phyloP scores from a whole-genome alignment of 2,888 invertebrate species.

The Lobophora halterata region DNA sequence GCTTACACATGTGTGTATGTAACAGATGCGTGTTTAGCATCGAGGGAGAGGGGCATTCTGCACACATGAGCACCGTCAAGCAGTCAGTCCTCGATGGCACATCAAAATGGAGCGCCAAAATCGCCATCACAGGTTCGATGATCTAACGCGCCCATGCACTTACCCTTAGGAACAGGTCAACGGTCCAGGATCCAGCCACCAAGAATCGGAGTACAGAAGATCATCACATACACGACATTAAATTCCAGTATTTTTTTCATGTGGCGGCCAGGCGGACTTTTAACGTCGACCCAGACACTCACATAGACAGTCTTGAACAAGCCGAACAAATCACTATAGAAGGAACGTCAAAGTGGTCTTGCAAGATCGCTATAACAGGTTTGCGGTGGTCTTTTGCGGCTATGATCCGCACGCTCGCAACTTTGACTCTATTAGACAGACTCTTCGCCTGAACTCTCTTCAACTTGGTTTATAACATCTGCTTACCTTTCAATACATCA shows the following conservation, averaged over 20 bases:
- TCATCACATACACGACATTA: constrained; percentile 63
- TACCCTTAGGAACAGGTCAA: constrained; percentile 35
- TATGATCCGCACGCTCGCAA: constrained; percentile 77
- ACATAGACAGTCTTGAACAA: constrained; percentile 98
- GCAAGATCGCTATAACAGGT: constrained; percentile 99
- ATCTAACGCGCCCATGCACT: constrained; percentile 46
- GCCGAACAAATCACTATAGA: constrained; percentile 98
- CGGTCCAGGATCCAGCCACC: constrained; percentile 29
- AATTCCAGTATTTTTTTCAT: constrained; percentile 76
- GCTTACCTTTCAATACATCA: constrained; percentile 39
- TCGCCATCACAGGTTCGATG: constrained; percentile 99
- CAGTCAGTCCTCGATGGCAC: constrained; percentile 99
- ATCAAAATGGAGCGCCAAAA: constrained; percentile 99
- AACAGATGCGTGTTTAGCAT: constrained; percentile 97
- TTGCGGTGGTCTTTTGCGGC: constrained; percentile 82
- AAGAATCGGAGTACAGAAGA: constrained; percentile 32
- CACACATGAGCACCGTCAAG: constrained; percentile 99
- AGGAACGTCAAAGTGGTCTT: constrained; percentile 99
- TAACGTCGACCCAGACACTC: constrained; percentile 98
- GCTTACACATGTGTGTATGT: constrained; percentile 68
- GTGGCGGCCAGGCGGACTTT: constrained; percentile 92
- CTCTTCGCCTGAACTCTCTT: constrained; percentile 74
- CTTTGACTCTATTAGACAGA: constrained; percentile 77
- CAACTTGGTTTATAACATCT: constrained; percentile 66
- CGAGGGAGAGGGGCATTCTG: constrained; percentile 95